Conservation (phyloP, 1,140 invertebrate species). For the Atta texana region DNA sequence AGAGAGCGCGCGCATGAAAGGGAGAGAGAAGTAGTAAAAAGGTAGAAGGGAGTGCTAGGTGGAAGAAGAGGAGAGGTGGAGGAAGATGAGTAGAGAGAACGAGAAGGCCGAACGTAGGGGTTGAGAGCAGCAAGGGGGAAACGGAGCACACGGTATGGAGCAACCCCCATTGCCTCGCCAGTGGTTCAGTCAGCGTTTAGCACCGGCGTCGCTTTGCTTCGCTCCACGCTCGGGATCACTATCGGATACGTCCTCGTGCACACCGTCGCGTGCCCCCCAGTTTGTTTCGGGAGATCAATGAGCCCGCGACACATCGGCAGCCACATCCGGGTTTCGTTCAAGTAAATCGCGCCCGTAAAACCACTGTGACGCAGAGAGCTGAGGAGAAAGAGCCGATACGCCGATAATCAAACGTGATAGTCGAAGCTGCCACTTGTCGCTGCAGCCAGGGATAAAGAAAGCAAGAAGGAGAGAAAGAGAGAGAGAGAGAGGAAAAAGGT, state of each 20-base stretch:
- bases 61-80: neutral
- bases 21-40: constrained; percentile 29
- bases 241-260: constrained; percentile 66
- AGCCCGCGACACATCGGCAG: constrained; percentile 46
- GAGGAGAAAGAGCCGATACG: constrained; percentile 24
- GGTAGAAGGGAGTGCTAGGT: neutral
- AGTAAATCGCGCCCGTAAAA: constrained; percentile 30
- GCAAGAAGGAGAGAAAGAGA: neutral
- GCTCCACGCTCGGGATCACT: constrained; percentile 52
- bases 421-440: constrained; percentile 49
- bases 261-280: constrained; percentile 68
- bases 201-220: constrained; percentile 73
- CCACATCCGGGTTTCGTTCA: constrained; percentile 23
- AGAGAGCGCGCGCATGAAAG: constrained; percentile 22
- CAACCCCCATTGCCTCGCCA: constrained; percentile 75
- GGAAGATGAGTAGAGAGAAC: constrained; percentile 23
- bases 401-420: constrained; percentile 25
- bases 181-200: constrained; percentile 77
- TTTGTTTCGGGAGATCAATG: constrained; percentile 70
- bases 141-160: constrained; percentile 67
- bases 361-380: neutral
- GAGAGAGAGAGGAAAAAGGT: neutral
- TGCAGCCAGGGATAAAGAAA: constrained; percentile 24
- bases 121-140: constrained; percentile 61
- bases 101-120: constrained; percentile 44